Evolutionary conservation across 2,888 invertebrate genomes (phyloP).

Genomic region (Ochropacha duplaris): DNA sequence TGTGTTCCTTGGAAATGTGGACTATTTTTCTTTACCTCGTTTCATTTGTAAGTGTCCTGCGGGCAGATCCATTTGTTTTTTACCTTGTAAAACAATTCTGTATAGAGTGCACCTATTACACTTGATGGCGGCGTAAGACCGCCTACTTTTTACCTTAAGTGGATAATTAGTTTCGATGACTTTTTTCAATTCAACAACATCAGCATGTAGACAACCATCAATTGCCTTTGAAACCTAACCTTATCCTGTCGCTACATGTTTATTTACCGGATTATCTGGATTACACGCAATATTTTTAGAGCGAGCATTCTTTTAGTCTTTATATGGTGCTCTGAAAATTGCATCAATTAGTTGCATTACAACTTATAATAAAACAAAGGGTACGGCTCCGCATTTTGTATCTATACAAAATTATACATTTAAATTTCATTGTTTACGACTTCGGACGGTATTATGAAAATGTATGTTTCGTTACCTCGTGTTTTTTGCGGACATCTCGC

Average conservation of each 20-base stretch:
- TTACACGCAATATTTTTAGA: neutral
- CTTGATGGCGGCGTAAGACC: neutral
- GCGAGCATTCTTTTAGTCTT: neutral
- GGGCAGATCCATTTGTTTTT: neutral
- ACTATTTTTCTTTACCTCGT: neutral
- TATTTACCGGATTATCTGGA: too few species aligned
- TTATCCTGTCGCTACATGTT: neutral
- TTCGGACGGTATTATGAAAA: conserved; percentile 41
- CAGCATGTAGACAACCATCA: neutral
- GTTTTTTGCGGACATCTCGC: conserved; percentile 32
- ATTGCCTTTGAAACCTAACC: neutral
- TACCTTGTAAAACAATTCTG: neutral
- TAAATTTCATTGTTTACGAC: conserved; percentile 48
- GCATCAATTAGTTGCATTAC: neutral
- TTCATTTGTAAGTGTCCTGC: neutral
- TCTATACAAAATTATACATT: conserved; percentile 51
- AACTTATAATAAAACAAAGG: conserved; percentile 27
- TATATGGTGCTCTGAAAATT: neutral
- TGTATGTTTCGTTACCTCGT: conserved; percentile 36
- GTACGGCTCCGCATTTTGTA: conserved; percentile 29
- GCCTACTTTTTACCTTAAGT: conserved; percentile 1
- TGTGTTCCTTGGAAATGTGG: neutral
- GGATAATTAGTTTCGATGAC: neutral
- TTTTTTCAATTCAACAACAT: neutral
- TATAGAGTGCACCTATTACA: conserved; percentile 1